Conservation (phyloP, 2,113 vertebrate species). For the Takifugu flavidus region DNA sequence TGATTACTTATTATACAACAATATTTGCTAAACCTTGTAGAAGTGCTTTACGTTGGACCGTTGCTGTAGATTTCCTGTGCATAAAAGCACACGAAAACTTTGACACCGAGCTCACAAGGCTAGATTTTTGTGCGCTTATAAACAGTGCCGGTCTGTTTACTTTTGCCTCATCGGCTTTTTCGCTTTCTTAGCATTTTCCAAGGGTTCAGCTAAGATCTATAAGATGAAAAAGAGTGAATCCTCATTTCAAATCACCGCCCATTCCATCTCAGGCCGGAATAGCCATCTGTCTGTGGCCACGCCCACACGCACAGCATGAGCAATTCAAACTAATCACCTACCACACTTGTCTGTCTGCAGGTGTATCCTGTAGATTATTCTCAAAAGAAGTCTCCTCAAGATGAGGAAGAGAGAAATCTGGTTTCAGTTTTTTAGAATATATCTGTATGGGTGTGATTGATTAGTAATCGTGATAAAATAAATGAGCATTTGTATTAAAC, state of each 20-base stretch:
- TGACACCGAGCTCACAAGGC: no score
- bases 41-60: no score
- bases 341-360: slow-evolving; percentile 41
- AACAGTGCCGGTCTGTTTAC: no score
- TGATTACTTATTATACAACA: no score
- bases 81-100: no score
- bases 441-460: slow-evolving; percentile 1
- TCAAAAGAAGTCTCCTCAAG: slow-evolving; percentile 3
- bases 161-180: no score
- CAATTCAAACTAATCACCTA: slow-evolving; percentile 49
- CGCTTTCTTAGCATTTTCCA: slow-evolving; percentile 26
- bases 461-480: no score
- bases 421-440: slow-evolving; percentile 6
- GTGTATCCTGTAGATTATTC: slow-evolving; percentile 42
- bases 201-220: slow-evolving; percentile 59
- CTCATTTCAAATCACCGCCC: slow-evolving; percentile 5
- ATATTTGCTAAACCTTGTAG: no score
- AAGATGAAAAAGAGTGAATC: slow-evolving; percentile 52
- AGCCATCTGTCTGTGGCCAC: not conserved
- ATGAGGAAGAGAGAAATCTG: not conserved
- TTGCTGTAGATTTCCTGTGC: no score
- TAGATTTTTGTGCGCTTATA: no score
- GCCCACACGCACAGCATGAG: slow-evolving; percentile 33
- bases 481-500: no score
- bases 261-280: not conserved